These are phyloP conservation scores for Elegia similella DNA, from an alignment of 2,888 invertebrate genomes.

Conservation along the genomic window DNA sequence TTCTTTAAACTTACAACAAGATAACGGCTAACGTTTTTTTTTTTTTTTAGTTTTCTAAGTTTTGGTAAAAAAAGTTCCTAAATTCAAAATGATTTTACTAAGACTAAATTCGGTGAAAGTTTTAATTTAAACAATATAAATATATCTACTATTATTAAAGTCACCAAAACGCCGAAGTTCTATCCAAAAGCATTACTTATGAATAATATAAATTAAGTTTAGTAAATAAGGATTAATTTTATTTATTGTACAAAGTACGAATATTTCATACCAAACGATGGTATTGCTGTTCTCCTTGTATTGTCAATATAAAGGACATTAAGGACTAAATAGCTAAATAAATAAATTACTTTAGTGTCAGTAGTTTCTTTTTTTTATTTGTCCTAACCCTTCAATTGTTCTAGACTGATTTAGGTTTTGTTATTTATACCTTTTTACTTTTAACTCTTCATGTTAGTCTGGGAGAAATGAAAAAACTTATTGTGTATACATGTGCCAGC, in stretches of 20 bases:
- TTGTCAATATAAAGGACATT: slow-evolving; percentile 35
- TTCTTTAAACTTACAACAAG: background rate
- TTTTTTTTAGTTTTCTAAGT: slow-evolving; percentile 24
- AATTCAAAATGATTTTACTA: slow-evolving; percentile 40
- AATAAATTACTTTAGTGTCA: slow-evolving; percentile 30
- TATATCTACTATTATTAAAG: no score
- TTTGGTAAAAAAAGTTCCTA: slow-evolving; percentile 47
- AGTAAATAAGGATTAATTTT: slow-evolving; percentile 40
- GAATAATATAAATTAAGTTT: slow-evolving; percentile 33
- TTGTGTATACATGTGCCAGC: no score
- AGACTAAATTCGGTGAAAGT: slow-evolving; percentile 2
- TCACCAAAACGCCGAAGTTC: slow-evolving; percentile 44
- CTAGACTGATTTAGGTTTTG: no score
- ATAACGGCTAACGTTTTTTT: slow-evolving; percentile 15
- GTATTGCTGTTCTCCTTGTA: slow-evolving; percentile 22
- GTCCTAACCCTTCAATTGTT: background rate
- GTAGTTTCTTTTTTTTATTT: background rate
- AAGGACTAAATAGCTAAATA: slow-evolving; percentile 40
- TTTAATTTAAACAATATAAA: slow-evolving; percentile 26
- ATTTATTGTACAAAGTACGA: slow-evolving; percentile 74
- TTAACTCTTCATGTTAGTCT: no score
- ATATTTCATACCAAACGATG: slow-evolving; percentile 23
- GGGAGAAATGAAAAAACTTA: no score
- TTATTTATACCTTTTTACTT: no score
- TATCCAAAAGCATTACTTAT: slow-evolving; percentile 33